phyloP scores from a whole-genome alignment of 2,888 invertebrate species.

The Octonoba sinensis region DNA sequence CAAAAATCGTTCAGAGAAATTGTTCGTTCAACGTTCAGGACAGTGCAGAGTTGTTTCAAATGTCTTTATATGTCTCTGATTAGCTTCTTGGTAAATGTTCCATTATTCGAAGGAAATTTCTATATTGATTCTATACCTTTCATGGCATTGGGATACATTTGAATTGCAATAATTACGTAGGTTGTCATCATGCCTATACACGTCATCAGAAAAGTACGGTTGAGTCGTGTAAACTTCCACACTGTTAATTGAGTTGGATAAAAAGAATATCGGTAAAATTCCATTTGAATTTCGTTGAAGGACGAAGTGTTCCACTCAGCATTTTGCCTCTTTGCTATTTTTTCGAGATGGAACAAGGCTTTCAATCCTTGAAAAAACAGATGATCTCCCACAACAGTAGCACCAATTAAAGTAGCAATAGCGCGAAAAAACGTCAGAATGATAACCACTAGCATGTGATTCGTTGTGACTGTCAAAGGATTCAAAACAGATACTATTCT shows the following conservation, averaged over 20 bases:
- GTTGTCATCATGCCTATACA: constrained; percentile 49
- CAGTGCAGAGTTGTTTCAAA: too few species aligned
- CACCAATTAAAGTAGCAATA: not conserved
- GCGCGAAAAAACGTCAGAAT: constrained; percentile 7
- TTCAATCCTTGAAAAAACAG: not conserved
- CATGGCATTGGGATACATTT: constrained; percentile 41
- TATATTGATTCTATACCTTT: not conserved
- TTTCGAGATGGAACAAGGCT: not conserved
- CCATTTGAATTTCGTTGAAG: constrained; percentile 26
- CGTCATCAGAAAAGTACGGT: constrained; percentile 36
- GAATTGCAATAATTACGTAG: constrained; percentile 49
- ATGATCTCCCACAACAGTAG: constrained; percentile 7
- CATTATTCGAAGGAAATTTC: too few species aligned
- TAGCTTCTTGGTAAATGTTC: too few species aligned
- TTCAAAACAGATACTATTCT: constrained; percentile 37
- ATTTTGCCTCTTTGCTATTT: not conserved
- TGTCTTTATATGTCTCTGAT: too few species aligned
- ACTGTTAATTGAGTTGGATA: constrained; percentile 39
- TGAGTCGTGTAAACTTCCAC: constrained; percentile 41
- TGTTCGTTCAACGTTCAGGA: too few species aligned
- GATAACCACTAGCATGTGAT: constrained; percentile 5
- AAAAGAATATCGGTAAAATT: not conserved
- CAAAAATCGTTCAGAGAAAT: too few species aligned
- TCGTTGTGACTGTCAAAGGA: not conserved
- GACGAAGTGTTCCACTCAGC: not conserved